Percentiles rank a stretch among this genome's conserved stretches.
These are phyloP conservation scores for Xerus rutilus DNA, from an alignment of 2,797 vertebrate species.

Conservation along the genomic window DNA sequence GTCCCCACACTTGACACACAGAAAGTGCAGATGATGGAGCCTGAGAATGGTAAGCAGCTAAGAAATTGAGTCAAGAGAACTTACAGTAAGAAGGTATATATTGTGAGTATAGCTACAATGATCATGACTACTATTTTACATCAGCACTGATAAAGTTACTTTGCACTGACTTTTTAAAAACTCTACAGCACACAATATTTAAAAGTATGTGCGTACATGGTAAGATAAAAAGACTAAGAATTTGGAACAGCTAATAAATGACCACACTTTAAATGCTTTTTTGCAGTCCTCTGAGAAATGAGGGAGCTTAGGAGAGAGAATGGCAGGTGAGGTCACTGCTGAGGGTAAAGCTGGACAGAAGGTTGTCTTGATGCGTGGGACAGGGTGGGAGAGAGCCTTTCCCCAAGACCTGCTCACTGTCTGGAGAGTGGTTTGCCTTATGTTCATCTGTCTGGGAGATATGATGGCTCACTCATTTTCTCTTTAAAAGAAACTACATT, in stretches of 20 bases:
- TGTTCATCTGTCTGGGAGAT: conserved; percentile 83
- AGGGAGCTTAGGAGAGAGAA: not conserved
- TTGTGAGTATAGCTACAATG: not conserved
- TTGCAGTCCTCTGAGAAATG: conserved; percentile 43
- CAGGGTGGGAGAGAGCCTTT: conserved; percentile 68
- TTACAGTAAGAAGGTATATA: not conserved
- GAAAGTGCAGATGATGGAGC: not conserved
- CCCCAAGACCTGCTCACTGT: conserved; percentile 81
- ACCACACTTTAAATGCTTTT: not conserved
- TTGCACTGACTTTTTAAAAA: not conserved
- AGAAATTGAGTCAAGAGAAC: not conserved
- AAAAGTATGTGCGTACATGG: not conserved
- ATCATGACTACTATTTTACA: not conserved
- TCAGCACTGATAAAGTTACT: not conserved
- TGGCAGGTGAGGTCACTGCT: conserved; percentile 67
- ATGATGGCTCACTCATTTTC: conserved; percentile 87
- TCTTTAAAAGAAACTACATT: conserved; percentile 79
- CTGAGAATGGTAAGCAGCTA: not conserved
- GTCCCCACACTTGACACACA: not conserved
- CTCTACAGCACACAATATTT: not conserved
- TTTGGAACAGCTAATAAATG: not conserved
- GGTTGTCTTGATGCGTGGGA: conserved; percentile 76
- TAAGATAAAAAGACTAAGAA: not conserved
- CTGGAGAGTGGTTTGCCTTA: conserved; percentile 84
- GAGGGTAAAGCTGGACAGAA: conserved; percentile 68